These are phyloP conservation scores for Sebastolobus alascanus DNA, from an alignment of 2,797 vertebrate species.

Conservation along the genomic window DNA sequence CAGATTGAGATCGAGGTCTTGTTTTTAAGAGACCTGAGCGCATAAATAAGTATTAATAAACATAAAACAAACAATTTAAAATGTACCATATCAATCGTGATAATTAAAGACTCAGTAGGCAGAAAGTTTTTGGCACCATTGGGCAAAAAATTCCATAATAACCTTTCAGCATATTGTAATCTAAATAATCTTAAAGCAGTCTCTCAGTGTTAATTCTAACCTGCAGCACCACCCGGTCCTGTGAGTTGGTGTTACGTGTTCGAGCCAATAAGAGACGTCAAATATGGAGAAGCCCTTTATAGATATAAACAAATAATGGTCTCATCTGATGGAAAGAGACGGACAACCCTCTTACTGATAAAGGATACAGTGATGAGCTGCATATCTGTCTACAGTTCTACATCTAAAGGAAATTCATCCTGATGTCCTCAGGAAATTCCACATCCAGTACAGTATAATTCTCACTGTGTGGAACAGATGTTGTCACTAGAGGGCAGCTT, in stretches of 20 bases:
- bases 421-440: not conserved
- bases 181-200: not conserved
- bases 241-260: not conserved
- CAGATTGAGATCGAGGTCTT: too few species aligned
- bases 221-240: not conserved
- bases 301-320: not conserved
- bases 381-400: not conserved
- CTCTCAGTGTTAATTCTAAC: not conserved
- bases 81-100: not conserved
- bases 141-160: too few species aligned
- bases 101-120: not conserved
- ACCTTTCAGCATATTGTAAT: too few species aligned
- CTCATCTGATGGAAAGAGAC: not conserved
- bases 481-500: constrained; percentile 63
- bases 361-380: not conserved
- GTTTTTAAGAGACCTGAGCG: too few species aligned
- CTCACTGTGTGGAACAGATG: not conserved
- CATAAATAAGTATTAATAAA: not conserved
- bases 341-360: not conserved
- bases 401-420: not conserved
- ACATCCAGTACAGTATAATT: not conserved
- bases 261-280: not conserved
- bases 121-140: too few species aligned
- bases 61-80: not conserved
- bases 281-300: too few species aligned